Conservation (phyloP, 2,888 invertebrate species). For the Xestoiulus laeticollis region DNA sequence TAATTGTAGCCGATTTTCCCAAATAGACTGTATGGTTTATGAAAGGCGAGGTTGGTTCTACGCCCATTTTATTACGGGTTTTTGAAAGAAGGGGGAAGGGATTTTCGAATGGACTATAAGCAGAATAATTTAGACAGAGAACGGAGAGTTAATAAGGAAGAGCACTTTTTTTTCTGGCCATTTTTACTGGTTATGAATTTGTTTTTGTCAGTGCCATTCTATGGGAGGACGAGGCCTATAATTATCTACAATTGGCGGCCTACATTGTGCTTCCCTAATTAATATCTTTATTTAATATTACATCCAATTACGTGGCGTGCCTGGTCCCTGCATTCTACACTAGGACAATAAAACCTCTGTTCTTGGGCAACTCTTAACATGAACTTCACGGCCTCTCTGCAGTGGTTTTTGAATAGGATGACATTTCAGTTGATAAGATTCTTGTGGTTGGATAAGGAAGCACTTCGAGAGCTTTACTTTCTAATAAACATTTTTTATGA, state of each 20-base stretch:
- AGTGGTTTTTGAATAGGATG: neutral
- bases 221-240: neutral
- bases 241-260: conserved; percentile 13
- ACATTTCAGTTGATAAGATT: neutral
- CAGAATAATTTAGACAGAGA: conserved; percentile 5
- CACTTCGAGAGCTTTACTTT: neutral
- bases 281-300: conserved; percentile 37
- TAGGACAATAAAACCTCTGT: neutral
- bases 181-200: neutral
- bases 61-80: conserved; percentile 23
- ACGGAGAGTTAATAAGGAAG: conserved; percentile 33
- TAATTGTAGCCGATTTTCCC: conserved; percentile 12
- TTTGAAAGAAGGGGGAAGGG: neutral
- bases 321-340: neutral
- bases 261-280: conserved; percentile 6
- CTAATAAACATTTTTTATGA: neutral
- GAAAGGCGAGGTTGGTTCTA: conserved; percentile 29
- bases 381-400: neutral
- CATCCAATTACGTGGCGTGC: neutral
- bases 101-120: conserved; percentile 2
- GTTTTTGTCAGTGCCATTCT: neutral
- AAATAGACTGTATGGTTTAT: conserved; percentile 34
- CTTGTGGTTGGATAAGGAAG: neutral
- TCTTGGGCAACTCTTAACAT: neutral
- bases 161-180: neutral